phyloP scores from a whole-genome alignment of 2,797 vertebrate species.

The Diglossa cyanea region DNA sequence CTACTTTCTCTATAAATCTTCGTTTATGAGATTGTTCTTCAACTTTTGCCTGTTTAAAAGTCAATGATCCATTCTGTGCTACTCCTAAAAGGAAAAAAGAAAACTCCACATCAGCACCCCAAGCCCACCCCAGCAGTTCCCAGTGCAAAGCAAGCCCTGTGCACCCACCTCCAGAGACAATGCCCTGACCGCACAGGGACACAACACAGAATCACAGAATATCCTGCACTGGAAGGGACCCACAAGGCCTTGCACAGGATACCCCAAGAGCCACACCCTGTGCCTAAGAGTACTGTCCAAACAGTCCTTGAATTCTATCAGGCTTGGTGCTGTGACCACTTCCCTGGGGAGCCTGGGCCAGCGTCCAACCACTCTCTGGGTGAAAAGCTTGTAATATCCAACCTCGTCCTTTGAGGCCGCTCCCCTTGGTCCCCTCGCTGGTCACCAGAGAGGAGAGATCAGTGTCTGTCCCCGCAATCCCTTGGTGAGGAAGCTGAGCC shows the following conservation, averaged over 20 bases:
- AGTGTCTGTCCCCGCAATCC: not conserved
- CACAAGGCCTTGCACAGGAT: not conserved
- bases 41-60: not conserved
- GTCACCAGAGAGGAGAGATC: not conserved
- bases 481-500: not conserved
- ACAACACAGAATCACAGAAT: not conserved
- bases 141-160: not conserved
- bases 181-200: accelerated
- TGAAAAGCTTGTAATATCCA: not conserved
- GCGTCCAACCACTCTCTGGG: accelerated
- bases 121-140: accelerated
- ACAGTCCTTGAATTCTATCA: not conserved
- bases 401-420: too few species aligned
- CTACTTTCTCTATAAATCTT: not conserved
- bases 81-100: not conserved
- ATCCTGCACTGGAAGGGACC: not conserved
- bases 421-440: not conserved
- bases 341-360: not conserved
- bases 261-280: not conserved
- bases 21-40: not conserved
- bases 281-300: too few species aligned
- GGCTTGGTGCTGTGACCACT: not conserved
- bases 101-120: accelerated
- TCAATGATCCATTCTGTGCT: accelerated
- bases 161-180: too few species aligned